Conservation (phyloP, 2,113 vertebrate species). For the Verasper variegatus region DNA sequence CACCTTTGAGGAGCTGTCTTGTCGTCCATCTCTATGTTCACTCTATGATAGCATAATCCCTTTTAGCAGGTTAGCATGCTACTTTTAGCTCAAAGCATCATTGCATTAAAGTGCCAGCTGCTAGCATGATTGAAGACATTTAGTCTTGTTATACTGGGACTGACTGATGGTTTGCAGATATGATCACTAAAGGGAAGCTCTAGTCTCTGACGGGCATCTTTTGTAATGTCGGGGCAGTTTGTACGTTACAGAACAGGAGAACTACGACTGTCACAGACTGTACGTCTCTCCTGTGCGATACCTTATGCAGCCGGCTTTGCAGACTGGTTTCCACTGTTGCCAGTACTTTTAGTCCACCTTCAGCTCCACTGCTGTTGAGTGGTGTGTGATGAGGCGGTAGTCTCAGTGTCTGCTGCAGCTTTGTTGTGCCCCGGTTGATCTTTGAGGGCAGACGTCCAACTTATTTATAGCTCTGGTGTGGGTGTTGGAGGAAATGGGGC, state of each 20-base stretch:
- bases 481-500: conserved; percentile 73
- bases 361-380: conserved; percentile 34
- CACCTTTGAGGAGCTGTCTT: no score
- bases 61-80: no score
- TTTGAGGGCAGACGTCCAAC: conserved; percentile 53
- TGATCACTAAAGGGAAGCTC: not conserved
- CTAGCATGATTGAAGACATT: not conserved
- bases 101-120: no score
- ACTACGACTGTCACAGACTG: not conserved
- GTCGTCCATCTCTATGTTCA: no score
- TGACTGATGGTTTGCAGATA: not conserved
- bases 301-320: not conserved
- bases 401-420: conserved; percentile 53
- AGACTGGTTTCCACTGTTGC: conserved; percentile 19
- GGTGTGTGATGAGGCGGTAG: conserved; percentile 45
- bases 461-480: conserved; percentile 74
- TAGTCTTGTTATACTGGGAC: not conserved
- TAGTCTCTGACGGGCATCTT: not conserved
- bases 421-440: conserved; percentile 60
- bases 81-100: no score
- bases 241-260: not conserved
- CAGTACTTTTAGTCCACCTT: conserved; percentile 30
- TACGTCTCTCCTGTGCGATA: conserved; percentile 7
- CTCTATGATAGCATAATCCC: no score
- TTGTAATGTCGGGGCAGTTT: not conserved